Percentiles rank a stretch among this genome's conserved stretches.
Conservation (phyloP, 2,113 vertebrate genomes). For the Tachysurus fulvidraco region DNA sequence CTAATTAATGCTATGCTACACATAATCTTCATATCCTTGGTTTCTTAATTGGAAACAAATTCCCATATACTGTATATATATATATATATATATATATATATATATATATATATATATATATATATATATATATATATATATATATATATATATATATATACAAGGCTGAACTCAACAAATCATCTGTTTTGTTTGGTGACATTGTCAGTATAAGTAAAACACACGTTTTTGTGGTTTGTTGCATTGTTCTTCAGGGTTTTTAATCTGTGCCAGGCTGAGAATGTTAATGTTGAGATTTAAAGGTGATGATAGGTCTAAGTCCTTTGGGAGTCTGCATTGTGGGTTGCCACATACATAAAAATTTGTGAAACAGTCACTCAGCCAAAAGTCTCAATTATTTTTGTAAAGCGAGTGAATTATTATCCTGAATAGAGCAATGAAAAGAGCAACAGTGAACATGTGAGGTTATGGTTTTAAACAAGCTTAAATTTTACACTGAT, state of each 20-base stretch:
- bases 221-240: constrained; percentile 27
- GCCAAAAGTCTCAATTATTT: constrained; percentile 27
- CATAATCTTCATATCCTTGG: background rate
- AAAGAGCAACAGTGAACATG: constrained; percentile 12
- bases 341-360: constrained; percentile 43
- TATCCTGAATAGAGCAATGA: constrained; percentile 17
- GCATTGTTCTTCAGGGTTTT: constrained; percentile 21
- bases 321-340: constrained; percentile 29
- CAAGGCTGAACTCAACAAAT: background rate
- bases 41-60: too few species aligned
- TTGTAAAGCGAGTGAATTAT: constrained; percentile 20
- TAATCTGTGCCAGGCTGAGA: constrained; percentile 29
- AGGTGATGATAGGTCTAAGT: constrained; percentile 33
- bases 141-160: background rate
- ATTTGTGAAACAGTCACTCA: constrained; percentile 29
- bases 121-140: background rate
- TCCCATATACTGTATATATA: too few species aligned
- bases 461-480: background rate
- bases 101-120: too few species aligned
- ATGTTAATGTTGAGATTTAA: constrained; percentile 36
- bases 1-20: background rate
- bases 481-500: background rate
- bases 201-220: constrained; percentile 2
- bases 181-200: background rate
- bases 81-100: too few species aligned